Evolutionary conservation across 2,797 vertebrate genomes (phyloP), one percentile per base, ranked within the genome.

Genomic region (Arnoldichthys spilopterus): DNA sequence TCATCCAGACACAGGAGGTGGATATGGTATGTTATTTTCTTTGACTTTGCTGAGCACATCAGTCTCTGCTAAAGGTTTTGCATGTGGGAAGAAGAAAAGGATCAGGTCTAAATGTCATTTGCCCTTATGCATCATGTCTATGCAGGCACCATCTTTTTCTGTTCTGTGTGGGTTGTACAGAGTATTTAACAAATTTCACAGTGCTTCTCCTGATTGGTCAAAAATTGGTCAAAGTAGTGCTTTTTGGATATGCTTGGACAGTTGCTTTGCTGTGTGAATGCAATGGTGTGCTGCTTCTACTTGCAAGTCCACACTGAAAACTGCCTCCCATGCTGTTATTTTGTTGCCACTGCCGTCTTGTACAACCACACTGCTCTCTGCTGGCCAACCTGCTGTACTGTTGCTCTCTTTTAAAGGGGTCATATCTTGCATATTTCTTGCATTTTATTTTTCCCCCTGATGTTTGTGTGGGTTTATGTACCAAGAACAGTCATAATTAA

Each of bases 1-100:
- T 53, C 43, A 15, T 77, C 67, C 30, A 53, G 66, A 86, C 90
- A 85, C 84, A 86, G 90, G 91, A 83, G 89, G 89, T 87, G 30
- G 83, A 79, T 80, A 56, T 75, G 81, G 84, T 80, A 81, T 0
- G 56, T 86, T 77, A 74, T 5, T 69, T 37, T 73, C 22, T 24
- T 15, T 18, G 59, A 18, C 22, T 68, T 15, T 24, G 53, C 28
- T 78, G 28, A 51, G 34, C 16, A 3, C 8, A 28, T 18, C 32
- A 5, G 15, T 49, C 30, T 54, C 58, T 5, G 47, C 69, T 6
- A 7, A 51, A 63, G 73, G 67, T 58, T 70, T 22, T 84, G 85
- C 77, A 76, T 78, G 80, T 73, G 53, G 15, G 59, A 45, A 28
- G 26, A 37, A 59, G 47, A 34, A n/a, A n/a, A n/a, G n/a, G 28